Evolutionary conservation across 2,888 invertebrate genomes (phyloP).

Genomic region (Lacanobia wlatinum): DNA sequence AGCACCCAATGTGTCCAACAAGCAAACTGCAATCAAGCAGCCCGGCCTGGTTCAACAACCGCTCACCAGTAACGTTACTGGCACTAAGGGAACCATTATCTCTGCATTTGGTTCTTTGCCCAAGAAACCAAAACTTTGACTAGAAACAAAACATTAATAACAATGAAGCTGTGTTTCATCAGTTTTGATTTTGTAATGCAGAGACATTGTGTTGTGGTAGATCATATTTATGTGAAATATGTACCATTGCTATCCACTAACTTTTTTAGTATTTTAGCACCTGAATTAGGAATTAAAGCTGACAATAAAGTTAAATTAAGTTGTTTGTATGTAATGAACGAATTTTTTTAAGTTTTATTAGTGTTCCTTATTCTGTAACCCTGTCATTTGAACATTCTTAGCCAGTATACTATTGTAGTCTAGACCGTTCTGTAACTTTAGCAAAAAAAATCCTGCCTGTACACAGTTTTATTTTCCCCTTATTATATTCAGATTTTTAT

Average conservation of each 20-base stretch:
- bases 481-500: too few relatives aligned
- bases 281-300: background rate
- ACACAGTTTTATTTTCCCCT: too few relatives aligned
- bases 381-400: background rate
- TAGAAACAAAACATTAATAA: constrained; percentile 36
- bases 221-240: background rate
- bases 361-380: background rate
- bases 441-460: too few relatives aligned
- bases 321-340: background rate
- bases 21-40: constrained; percentile 91
- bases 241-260: background rate
- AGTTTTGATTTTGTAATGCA: constrained; percentile 1
- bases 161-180: background rate
- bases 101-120: constrained; percentile 97
- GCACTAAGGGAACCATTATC: constrained; percentile 97
- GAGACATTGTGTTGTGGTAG: constrained; percentile 15
- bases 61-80: constrained; percentile 95
- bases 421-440: too few relatives aligned
- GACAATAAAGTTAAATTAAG: background rate
- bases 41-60: constrained; percentile 94
- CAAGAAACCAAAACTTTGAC: constrained; percentile 93
- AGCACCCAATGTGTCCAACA: constrained; percentile 90
- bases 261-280: background rate
- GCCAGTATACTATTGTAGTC: too few relatives aligned
- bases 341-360: background rate